Base-by-base conservation (phyloP, 1,140 invertebrate species). In the Drosophila pachea region DNA sequence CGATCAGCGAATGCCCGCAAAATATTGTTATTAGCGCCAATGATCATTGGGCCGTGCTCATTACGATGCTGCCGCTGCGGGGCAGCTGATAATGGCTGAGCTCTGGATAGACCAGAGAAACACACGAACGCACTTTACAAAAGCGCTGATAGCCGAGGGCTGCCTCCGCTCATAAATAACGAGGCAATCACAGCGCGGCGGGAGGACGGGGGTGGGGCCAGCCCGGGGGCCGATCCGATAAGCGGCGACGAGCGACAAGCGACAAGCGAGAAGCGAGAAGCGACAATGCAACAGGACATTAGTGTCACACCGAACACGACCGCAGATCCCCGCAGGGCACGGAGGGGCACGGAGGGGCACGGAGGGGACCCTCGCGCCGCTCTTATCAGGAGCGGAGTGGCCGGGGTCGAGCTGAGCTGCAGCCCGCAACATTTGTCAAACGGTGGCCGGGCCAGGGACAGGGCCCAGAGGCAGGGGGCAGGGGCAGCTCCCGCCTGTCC, bases 261-360 rank as follows among this genome's bases (percentile, higher is more conserved):
- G 78, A 81, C 73, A 82, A 82, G 73, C 73, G 54, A 63, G 66
- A 62, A 59, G 43, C 63, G 66, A 50, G 73, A 78, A 79, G 38
- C 48, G 59, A 63, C 66, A 68, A 76, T 86, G 74, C 74, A 70
- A 81, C 81, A 86, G 81, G 81, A 86, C 81, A 86, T 86, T 86
- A 86, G 81, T 86, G 81, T 86, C 81, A 86, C 74, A 53, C 59
- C 50, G 32, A 81, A 86, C 81, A 86, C 63, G 76, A 73, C 70
- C 66, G 66, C 70, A 76, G 72, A 22, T n/a, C n/a, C n/a, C n/a
- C n/a, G n/a, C n/a, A n/a, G n/a, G 22, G 22, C 1, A 3, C 22
- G 22, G 22, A 22, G 22, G 3, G 22, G 22, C 1, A 3, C 1
- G 22, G 22, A 22, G 22, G 22, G 3, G 22, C n/a, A n/a, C 1